Evolutionary conservation across 1,140 invertebrate species (phyloP).

Genomic region (Pogonomyrmex barbatus): DNA sequence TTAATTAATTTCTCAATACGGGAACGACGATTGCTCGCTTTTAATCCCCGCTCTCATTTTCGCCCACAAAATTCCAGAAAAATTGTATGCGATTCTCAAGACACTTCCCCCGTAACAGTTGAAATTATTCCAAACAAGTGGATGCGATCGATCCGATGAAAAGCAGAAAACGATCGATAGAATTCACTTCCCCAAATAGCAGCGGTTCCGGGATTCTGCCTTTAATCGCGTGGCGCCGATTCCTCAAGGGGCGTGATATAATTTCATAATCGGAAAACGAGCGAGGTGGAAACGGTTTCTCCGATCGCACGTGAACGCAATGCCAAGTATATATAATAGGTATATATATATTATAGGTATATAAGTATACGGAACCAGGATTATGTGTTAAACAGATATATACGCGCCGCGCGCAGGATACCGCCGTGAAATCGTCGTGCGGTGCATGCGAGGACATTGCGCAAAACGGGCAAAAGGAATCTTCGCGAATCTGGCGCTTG

Average conservation of each 20-base stretch:
- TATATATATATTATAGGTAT: background rate
- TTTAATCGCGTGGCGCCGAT: conserved; percentile 67
- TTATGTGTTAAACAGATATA: conserved; percentile 69
- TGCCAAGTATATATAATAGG: conserved; percentile 56
- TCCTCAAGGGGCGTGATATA: conserved; percentile 70
- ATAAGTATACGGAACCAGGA: background rate
- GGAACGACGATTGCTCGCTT: no score
- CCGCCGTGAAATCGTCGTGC: conserved; percentile 20
- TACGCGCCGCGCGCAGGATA: conserved; percentile 22
- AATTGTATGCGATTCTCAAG: background rate
- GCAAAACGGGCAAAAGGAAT: conserved; percentile 75
- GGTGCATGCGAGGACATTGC: conserved; percentile 70
- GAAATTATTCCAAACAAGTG: conserved; percentile 9
- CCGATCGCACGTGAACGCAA: conserved; percentile 70
- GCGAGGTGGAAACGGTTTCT: conserved; percentile 69
- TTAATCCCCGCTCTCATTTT: background rate
- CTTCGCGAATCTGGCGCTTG: conserved; percentile 70
- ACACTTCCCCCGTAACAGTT: background rate
- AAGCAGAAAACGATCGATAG: conserved; percentile 11
- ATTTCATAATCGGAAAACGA: conserved; percentile 75
- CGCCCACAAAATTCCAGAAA: background rate
- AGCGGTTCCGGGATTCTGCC: conserved; percentile 6
- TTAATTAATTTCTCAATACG: background rate
- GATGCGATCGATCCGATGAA: background rate
- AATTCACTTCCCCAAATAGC: conserved; percentile 27